Base-by-base conservation (phyloP, 2,113 vertebrate genomes). In the Epinephelus cyanopodus region DNA sequence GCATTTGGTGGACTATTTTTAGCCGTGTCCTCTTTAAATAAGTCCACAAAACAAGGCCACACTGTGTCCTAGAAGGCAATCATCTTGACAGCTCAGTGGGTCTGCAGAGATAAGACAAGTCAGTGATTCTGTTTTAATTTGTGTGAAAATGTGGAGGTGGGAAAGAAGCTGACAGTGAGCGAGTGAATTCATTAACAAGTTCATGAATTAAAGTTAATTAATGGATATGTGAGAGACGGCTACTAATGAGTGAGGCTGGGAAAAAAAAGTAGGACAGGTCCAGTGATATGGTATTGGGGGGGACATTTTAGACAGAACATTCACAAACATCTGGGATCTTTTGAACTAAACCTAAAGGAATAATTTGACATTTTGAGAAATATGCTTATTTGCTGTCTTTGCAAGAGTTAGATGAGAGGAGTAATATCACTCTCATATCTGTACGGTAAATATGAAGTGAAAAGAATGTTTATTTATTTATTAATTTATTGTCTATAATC, bases 171-270 rank as follows among this genome's bases (percentile, higher is more conserved):
- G 66, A 74, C 37, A 57, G 66, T n/a, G 62, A 82, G n/a, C 12
- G 61, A 71, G 5, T 42, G 15, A 66, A 62, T 47, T 58, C 58
- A 77, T 81, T 67, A 81, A 57, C 53, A 65, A 54, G 63, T 57
- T 58, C 45, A 74, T 63, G 11, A 57, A 81, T 78, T 66, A 27
- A 10, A 66, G 62, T 74, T 47, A 74, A 83, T 74, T 45, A 73
- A 53, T 13, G 63, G 18, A 61, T 50, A 27, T 73, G 61, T 72
- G 61, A 60, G 58, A 47, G 61, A 68, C 45, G 15, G 54, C 54
- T 54, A 5, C 52, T 62, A 25, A 54, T 19, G 3, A 47, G 62
- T n/a, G 50, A 75, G 47, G 23, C 19, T 58, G 54, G n/a, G n/a
- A 18, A 52, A 6, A 7, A 29, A 27, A 77, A 50, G 42, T 9